Base-by-base conservation (phyloP, 2,113 vertebrate genomes). In the Chinchilla lanigera region DNA sequence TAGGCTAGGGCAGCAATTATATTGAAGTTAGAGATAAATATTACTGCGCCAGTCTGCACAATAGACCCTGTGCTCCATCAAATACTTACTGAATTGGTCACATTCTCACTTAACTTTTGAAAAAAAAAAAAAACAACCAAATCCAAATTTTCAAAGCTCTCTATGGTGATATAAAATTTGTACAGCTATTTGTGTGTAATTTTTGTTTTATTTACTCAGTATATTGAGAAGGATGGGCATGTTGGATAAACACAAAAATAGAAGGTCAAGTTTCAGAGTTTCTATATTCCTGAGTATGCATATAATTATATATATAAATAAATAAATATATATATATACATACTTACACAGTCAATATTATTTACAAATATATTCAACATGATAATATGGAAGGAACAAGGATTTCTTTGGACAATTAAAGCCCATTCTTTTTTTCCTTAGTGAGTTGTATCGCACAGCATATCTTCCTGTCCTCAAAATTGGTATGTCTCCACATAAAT, bases 21-120 rank as follows among this genome's bases (percentile, higher is more conserved):
- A 28, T 90, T 84, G 65, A 89, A 78, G 83, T 89, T 38, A 86
- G 44, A 86, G 50, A 86, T 92, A 89, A 56, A 50, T 35, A 58
- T 86, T 86, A 44, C 44, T 56, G 20, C 50, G 47, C 38, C 10
- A 86, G 17, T 69, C 73, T 58, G 11, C 35, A 47, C 50, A 89
- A 86, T 41, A 82, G 35, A 90, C 9, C 0, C 35, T 14, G 1
- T 22, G 17, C 1, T 5, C 7, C 0, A 17, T n/a, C 61, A 41
- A 24, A 33, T 33, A 71, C 1, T 8, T 16, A 69, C 2, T 3
- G 1, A 94, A 89, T 10, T 63, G 67, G 54, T 63, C 85, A 56
- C 38, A 67, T 69, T 90, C 19, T 24, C 41, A 86, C 58, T 78
- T 69, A 50, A 19, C 16, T 77, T 83, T 89, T 93, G 52, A 69